Percentiles rank a stretch among this genome's conserved stretches.
Evolutionary conservation across 1,140 invertebrate species (phyloP).

Genomic region (Bombus pyrosoma): DNA sequence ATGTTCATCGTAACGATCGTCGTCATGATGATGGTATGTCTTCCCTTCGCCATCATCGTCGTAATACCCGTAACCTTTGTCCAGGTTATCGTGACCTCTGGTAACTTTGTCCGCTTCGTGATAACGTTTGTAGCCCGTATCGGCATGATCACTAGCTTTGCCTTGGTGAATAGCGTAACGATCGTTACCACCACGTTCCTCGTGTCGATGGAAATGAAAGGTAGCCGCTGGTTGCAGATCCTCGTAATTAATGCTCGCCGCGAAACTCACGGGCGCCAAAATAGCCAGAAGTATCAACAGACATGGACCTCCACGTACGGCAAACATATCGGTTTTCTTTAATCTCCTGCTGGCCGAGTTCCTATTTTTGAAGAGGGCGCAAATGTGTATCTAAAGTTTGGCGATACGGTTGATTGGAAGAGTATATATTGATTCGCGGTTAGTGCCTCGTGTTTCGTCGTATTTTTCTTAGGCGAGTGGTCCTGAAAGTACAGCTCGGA

Average conservation of each 20-base stretch:
- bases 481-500: not conserved
- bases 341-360: not conserved
- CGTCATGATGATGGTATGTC: conserved; percentile 84
- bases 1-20: conserved; percentile 85
- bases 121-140: conserved; percentile 83
- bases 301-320: conserved; percentile 9
- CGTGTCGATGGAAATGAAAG: conserved; percentile 80
- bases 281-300: conserved; percentile 15
- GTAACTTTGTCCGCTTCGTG: conserved; percentile 85
- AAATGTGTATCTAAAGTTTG: not conserved
- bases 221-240: conserved; percentile 43
- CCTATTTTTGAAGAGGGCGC: not conserved
- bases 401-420: not conserved
- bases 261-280: conserved; percentile 21
- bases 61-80: conserved; percentile 86
- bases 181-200: conserved; percentile 84
- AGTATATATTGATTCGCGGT: not conserved
- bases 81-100: conserved; percentile 84
- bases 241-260: conserved; percentile 52
- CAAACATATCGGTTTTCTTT: conserved; percentile 41
- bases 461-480: not conserved
- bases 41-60: conserved; percentile 86
- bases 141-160: conserved; percentile 78
- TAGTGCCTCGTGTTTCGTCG: not conserved
- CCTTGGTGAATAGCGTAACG: conserved; percentile 83